Percentiles rank a stretch among this genome's conserved stretches.
Conservation (phyloP, 2,113 vertebrate genomes). For the Rhinolophus sinicus region DNA sequence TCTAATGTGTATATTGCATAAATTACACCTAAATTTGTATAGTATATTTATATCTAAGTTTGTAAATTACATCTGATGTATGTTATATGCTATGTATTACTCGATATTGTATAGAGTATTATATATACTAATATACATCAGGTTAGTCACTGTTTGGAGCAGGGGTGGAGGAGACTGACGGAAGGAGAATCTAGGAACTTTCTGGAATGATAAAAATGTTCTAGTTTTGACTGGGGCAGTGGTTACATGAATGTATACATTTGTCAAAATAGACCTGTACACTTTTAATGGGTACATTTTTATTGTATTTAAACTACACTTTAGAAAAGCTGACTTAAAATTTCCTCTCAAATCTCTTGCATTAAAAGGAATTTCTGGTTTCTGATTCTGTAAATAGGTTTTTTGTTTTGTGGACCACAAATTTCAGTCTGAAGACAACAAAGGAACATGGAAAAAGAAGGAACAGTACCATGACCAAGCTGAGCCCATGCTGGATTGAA, state of each 20-base stretch:
- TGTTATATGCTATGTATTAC: neutral
- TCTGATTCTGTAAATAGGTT: neutral
- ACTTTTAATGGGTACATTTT: neutral
- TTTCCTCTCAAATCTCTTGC: neutral
- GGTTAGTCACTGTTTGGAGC: neutral
- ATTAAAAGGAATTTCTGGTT: conserved; percentile 1
- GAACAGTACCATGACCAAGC: neutral
- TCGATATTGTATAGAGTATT: neutral
- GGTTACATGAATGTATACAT: neutral
- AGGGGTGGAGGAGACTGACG: neutral
- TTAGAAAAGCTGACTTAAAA: conserved; percentile 4
- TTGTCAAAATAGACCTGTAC: neutral
- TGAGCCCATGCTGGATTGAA: neutral
- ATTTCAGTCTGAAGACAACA: neutral
- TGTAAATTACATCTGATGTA: neutral
- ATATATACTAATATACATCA: neutral
- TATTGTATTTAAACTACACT: conserved; percentile 45
- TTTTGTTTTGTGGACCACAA: neutral
- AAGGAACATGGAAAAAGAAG: neutral
- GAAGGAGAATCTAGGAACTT: neutral
- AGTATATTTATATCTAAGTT: neutral
- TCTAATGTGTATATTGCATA: neutral
- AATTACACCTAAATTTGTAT: neutral
- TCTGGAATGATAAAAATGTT: neutral
- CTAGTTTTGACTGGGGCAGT: neutral